Percentiles rank a stretch among this genome's conserved stretches.
phyloP scores from a whole-genome alignment of 53 echinoderm and acorn worm genomes.

The Crossaster papposus region DNA sequence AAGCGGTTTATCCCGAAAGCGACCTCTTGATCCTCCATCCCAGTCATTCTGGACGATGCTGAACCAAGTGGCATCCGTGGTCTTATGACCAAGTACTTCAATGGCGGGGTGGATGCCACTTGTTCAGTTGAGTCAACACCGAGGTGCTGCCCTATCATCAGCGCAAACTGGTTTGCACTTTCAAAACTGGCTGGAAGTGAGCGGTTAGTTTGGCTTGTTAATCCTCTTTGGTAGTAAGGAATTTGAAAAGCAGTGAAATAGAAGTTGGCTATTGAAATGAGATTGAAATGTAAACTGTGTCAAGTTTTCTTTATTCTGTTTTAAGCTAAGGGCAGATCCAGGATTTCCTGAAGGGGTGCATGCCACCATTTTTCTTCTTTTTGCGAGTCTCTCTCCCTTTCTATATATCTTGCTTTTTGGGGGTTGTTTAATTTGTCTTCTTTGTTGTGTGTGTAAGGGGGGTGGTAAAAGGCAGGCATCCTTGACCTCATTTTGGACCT shows the following conservation, averaged over 20 bases:
- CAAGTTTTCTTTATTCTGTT: no score
- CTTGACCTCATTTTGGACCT: no score
- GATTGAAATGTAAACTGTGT: no score
- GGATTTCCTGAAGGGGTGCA: no score
- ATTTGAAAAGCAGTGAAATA: no score
- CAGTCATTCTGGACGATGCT: constrained; percentile 7
- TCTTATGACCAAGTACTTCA: constrained; percentile 12
- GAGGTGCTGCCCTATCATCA: neutral
- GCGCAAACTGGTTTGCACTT: constrained; percentile 5
- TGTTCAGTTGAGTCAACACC: neutral
- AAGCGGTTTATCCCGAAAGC: constrained; percentile 11
- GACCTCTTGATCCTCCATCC: neutral
- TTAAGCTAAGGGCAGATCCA: neutral
- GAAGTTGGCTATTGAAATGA: no score
- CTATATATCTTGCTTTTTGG: no score
- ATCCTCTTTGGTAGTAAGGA: neutral
- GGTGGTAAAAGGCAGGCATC: no score
- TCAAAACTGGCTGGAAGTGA: constrained; percentile 2
- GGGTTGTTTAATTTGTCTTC: no score
- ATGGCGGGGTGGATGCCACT: constrained; percentile 6
- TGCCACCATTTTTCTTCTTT: no score
- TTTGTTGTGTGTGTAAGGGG: no score
- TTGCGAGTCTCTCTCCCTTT: no score
- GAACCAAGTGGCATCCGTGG: neutral
- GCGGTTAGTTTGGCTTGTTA: neutral